These are phyloP conservation scores for Heteromyza rotundicornis DNA, from an alignment of 2,888 invertebrate species.

Conservation along the genomic window DNA sequence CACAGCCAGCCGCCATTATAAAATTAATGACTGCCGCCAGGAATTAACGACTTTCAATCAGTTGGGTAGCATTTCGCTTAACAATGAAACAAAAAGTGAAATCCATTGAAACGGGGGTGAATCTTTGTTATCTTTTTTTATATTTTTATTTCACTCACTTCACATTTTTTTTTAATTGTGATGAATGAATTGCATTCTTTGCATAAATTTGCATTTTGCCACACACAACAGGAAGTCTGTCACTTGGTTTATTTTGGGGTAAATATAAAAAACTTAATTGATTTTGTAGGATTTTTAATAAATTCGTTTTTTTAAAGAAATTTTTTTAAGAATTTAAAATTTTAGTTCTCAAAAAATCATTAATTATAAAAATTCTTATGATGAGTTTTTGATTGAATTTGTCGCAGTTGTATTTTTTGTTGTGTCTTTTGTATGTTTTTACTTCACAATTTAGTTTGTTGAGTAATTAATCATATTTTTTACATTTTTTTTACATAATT, in stretches of 20 bases:
- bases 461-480: constrained; percentile 32
- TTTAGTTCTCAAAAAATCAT: neutral
- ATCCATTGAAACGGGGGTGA: neutral
- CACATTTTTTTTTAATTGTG: constrained; percentile 20
- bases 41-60: constrained; percentile 3
- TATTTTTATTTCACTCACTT: neutral
- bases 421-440: no score
- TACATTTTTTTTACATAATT: constrained; percentile 25
- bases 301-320: neutral
- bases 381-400: constrained; percentile 32
- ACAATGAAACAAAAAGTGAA: no score
- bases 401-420: constrained; percentile 4
- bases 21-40: constrained; percentile 24
- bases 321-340: constrained; percentile 14
- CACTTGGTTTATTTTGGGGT: neutral
- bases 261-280: constrained; percentile 29
- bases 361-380: neutral
- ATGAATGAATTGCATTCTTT: constrained; percentile 33
- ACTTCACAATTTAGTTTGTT: neutral
- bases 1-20: constrained; percentile 15
- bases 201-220: constrained; percentile 28
- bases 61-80: neutral
- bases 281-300: constrained; percentile 39
- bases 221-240: neutral
- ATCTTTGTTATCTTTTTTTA: neutral